A percentile compares a stretch with the other conserved stretches of the same genome.
These are phyloP conservation scores for Brachyrhaphis roseni DNA, from an alignment of 2,797 vertebrate species.

Conservation along the genomic window DNA sequence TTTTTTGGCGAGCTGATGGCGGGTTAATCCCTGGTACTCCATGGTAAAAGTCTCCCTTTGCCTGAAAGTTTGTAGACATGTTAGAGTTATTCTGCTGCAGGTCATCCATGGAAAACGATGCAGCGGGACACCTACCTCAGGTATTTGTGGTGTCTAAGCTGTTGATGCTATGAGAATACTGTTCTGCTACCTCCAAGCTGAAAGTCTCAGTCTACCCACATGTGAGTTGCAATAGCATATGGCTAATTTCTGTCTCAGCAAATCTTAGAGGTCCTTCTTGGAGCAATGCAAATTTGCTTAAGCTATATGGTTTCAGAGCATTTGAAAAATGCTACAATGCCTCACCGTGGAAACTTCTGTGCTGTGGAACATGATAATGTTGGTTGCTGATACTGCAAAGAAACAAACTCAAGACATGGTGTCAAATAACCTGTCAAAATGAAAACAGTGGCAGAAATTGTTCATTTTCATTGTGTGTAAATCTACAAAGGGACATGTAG, in stretches of 20 bases:
- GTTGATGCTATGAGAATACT: background rate
- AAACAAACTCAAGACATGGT: conserved; percentile 20
- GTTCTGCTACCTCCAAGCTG: conserved; percentile 1
- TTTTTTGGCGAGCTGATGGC: background rate
- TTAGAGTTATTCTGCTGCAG: conserved; percentile 48
- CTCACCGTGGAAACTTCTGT: conserved; percentile 55
- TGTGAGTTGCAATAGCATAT: conserved; percentile 30
- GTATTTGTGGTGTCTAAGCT: conserved; percentile 44
- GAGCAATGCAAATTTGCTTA: background rate
- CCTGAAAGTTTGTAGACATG: conserved; percentile 35
- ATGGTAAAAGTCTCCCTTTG: conserved; percentile 31
- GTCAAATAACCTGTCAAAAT: conserved; percentile 29
- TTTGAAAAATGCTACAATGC: conserved; percentile 41
- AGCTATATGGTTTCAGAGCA: conserved; percentile 8
- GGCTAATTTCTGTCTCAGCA: background rate
- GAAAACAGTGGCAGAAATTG: background rate
- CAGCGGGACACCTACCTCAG: conserved; percentile 26
- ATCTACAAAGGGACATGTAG: background rate
- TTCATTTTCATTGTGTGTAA: background rate
- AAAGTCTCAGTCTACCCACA: conserved; percentile 23
- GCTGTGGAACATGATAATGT: conserved; percentile 49
- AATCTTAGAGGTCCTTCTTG: background rate
- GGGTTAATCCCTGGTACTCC: conserved; percentile 23
- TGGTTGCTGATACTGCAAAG: conserved; percentile 36
- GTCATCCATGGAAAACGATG: background rate